Base-by-base conservation (phyloP, 2,797 vertebrate genomes). In the Lindbergichthys nudifrons region DNA sequence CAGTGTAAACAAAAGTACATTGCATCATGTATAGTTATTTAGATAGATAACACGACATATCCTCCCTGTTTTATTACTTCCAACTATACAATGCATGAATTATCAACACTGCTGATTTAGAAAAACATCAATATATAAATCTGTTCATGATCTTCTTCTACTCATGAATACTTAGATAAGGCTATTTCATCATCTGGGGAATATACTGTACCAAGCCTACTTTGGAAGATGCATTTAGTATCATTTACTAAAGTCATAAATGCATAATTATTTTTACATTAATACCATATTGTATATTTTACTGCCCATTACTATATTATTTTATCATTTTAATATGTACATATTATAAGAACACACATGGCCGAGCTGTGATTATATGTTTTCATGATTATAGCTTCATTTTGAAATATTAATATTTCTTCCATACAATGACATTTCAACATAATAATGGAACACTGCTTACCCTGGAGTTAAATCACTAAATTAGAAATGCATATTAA, bases 401-500 rank as follows among this genome's bases (percentile, higher is more conserved):
- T 47, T 32, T 67, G 13, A 72, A 65, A 65, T 70, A n/a, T 70
- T 53, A 52, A 63, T 75, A 65, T 84, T 72, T 79, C 26, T 77
- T 69, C 45, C 41, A 45, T 61, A 70, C 54, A 59, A 73, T 66
- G 63, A 77, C 39, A 84, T 86, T 81, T 86, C 77, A 81, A 73
- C 59, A 74, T 80, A 79, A 84, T 78, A 0, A 82, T 77, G 84
- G 82, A 81, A 75, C 61, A 64, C 71, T 15, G 66, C 52, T 60
- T 87, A 71, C 69, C 85, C 81, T 71, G 66, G 64, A 83, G 84
- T 82, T 48, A 87, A 65, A 87, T 73, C 11, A 76, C 66, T 80
- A 71, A 87, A 92, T 90, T 83, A 90, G 61, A 72, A 83, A 88
- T 87, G 84, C 84, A 83, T 84, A 83, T 86, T 76, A 74, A 86